Conservation (phyloP, 2,113 vertebrate species). For the Paracanthobrama guichenoti region DNA sequence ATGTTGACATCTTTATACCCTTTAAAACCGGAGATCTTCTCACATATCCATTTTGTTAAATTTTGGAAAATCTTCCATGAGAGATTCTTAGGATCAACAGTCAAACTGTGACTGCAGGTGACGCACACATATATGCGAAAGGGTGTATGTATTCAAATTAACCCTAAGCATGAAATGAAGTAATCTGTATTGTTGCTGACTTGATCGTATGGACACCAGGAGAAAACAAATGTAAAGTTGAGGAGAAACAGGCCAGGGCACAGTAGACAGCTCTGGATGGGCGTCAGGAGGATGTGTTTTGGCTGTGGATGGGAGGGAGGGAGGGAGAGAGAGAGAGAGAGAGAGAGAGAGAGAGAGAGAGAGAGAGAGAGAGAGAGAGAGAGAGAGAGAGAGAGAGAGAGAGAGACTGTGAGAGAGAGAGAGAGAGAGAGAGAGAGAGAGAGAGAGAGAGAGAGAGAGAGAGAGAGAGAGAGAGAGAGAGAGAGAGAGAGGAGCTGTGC, state of each 20-base stretch:
- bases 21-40: too few species aligned
- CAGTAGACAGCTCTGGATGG: background rate
- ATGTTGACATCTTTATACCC: too few species aligned
- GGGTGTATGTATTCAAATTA: background rate
- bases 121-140: too few species aligned
- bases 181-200: background rate
- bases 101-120: too few species aligned
- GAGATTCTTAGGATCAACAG: too few species aligned
- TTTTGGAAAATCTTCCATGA: too few species aligned
- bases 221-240: conserved; percentile 16
- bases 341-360: background rate
- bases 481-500: background rate
- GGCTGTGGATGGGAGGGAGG: background rate
- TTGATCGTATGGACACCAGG: background rate
- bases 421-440: background rate
- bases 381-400: background rate
- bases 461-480: background rate
- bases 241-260: background rate
- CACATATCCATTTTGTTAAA: too few species aligned
- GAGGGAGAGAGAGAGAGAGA: background rate
- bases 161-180: background rate
- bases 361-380: background rate
- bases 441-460: background rate
- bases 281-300: background rate
- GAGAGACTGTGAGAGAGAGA: background rate